Base-by-base conservation (phyloP, 2,797 vertebrate genomes). In the Aulostomus chinensis region DNA sequence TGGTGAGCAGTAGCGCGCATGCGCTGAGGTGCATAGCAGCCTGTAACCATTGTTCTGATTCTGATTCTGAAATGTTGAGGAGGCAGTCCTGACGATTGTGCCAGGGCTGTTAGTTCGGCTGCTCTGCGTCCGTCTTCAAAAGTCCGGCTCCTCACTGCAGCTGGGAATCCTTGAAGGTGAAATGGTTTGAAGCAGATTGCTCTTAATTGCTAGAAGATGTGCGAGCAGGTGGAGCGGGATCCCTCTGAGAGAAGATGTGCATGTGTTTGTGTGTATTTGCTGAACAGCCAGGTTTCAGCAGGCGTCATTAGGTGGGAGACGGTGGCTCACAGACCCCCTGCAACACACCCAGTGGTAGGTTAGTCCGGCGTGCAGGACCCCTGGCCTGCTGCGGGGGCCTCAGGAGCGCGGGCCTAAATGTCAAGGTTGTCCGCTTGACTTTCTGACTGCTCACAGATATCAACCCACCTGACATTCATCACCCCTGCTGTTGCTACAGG, bases 131-230 rank as follows among this genome's bases (percentile, higher is more conserved):
- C n/a, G n/a, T n/a, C n/a, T n/a, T n/a, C 29, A 55, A 75, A 80
- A 63, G 74, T 77, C 80, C 74, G 73, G 80, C 82, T 84, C 74
- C 83, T 89, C 82, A 85, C 88, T 55, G 89, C 88, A 89, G 89
- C 91, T 90, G 91, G 88, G 71, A 93, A 93, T 93, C 93, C 92
- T 94, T 93, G 92, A 93, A 92, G 88, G 88, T 92, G 90, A 92
- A 94, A 93, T 86, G 90, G 89, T 92, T 94, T 90, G 85, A 81
- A 88, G 86, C 92, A 94, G 94, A 95, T 94, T 93, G 91, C 90
- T 92, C 88, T 88, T 96, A 96, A 98, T 95, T 96, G 93, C 92
- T 90, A 85, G 91, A 93, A 95, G 93, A 94, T 94, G 94, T 95
- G 93, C 91, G 76, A 85, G 92, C 93, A 94, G 92, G 94, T 95